These are phyloP conservation scores for Turnix velox DNA, from an alignment of 2,113 vertebrate genomes.

Conservation along the genomic window DNA sequence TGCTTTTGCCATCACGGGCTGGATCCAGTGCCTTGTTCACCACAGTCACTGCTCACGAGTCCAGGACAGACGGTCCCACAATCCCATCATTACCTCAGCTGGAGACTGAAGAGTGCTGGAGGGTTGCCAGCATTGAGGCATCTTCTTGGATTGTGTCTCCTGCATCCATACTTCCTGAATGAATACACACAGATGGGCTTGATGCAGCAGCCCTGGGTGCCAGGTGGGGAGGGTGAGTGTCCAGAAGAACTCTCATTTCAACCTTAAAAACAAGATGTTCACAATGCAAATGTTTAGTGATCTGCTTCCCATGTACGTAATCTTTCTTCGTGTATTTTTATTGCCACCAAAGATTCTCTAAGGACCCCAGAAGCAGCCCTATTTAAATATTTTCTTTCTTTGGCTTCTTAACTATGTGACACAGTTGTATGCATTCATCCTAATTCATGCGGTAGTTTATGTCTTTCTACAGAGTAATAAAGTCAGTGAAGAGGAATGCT, in stretches of 20 bases:
- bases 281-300: background rate
- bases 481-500: background rate
- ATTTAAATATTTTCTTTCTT: slow-evolving; percentile 13
- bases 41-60: background rate
- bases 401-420: background rate
- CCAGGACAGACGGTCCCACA: background rate
- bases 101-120: background rate
- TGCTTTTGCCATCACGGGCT: background rate
- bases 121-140: background rate
- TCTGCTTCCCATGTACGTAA: background rate
- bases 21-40: background rate
- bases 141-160: background rate
- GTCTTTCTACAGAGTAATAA: background rate
- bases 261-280: background rate
- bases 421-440: background rate
- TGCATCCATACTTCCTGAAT: background rate
- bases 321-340: background rate
- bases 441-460: background rate
- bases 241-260: background rate
- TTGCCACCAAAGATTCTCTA: background rate
- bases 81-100: background rate
- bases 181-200: background rate
- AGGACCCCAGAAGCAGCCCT: background rate
- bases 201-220: background rate
- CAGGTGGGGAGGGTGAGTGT: background rate